Conservation (phyloP, 2,888 invertebrate species). For the Brenthis daphne region DNA sequence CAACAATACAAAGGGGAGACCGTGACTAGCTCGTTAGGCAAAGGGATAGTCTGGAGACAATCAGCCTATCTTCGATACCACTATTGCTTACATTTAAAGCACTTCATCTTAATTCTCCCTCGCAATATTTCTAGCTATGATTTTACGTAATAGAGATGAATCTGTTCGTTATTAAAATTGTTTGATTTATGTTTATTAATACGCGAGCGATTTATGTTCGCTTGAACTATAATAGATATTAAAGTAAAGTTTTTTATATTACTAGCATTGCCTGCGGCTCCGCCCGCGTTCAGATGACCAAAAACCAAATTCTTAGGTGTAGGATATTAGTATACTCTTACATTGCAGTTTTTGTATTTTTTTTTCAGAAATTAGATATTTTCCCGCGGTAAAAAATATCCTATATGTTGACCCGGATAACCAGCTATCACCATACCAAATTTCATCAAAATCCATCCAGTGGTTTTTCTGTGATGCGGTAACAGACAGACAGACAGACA, state of each 20-base stretch:
- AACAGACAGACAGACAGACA: too few species aligned
- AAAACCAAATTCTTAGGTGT: too few species aligned
- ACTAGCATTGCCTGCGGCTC: too few species aligned
- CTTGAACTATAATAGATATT: neutral
- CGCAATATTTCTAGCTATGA: constrained; percentile 33
- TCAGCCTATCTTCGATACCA: constrained; percentile 42
- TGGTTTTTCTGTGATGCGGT: too few species aligned
- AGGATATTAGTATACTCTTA: too few species aligned
- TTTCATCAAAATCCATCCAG: too few species aligned
- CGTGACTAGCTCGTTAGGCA: constrained; percentile 57
- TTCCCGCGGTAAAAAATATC: too few species aligned
- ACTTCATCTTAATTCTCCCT: constrained; percentile 34
- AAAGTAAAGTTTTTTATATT: neutral
- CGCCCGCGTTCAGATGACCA: too few species aligned
- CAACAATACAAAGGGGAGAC: constrained; percentile 50
- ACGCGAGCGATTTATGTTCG: constrained; percentile 1
- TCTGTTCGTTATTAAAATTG: constrained; percentile 32
- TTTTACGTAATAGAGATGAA: constrained; percentile 31
- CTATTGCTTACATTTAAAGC: constrained; percentile 40
- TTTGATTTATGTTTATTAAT: constrained; percentile 29
- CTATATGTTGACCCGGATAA: too few species aligned
- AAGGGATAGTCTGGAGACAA: constrained; percentile 46
- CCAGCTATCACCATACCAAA: too few species aligned
- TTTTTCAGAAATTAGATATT: too few species aligned
- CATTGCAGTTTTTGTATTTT: too few species aligned